A percentile compares a stretch with the other conserved stretches of the same genome.
phyloP scores from a whole-genome alignment of 30 jellyfish, hydroid and myxozoan genomes.

The Hydra vulgaris region DNA sequence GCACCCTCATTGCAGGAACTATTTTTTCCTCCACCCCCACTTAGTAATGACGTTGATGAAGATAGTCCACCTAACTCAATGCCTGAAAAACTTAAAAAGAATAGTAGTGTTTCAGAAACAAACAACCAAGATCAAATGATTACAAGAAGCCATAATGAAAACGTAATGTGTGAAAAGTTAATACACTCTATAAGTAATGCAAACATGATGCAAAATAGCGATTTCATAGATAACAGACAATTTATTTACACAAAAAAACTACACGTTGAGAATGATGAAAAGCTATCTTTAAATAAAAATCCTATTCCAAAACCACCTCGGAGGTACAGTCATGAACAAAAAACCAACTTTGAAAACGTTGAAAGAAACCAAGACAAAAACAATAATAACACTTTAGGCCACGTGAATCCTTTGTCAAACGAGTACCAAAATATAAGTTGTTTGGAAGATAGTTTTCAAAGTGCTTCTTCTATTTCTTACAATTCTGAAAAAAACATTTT shows the following conservation, averaged over 20 bases:
- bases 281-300: not conserved
- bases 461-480: not conserved
- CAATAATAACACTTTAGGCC: too few relatives aligned
- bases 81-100: not conserved
- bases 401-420: too few relatives aligned
- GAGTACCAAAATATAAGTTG: not conserved
- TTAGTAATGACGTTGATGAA: not conserved
- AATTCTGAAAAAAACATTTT: too few relatives aligned
- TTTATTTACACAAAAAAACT: not conserved
- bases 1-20: constrained; percentile 17
- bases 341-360: constrained; percentile 1
- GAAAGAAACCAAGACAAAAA: not conserved
- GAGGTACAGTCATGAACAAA: not conserved
- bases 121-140: too few relatives aligned
- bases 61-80: not conserved
- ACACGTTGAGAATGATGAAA: not conserved
- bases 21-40: constrained; percentile 33
- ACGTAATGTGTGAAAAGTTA: not conserved
- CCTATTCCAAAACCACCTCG: constrained; percentile 45
- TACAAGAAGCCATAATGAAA: too few relatives aligned
- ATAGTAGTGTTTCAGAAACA: not conserved
- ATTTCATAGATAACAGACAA: not conserved
- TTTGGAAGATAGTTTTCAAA: not conserved
- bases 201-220: not conserved
- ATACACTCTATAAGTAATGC: not conserved